Evolutionary conservation across 2,113 vertebrate genomes (phyloP).

Genomic region (Lanius collurio): DNA sequence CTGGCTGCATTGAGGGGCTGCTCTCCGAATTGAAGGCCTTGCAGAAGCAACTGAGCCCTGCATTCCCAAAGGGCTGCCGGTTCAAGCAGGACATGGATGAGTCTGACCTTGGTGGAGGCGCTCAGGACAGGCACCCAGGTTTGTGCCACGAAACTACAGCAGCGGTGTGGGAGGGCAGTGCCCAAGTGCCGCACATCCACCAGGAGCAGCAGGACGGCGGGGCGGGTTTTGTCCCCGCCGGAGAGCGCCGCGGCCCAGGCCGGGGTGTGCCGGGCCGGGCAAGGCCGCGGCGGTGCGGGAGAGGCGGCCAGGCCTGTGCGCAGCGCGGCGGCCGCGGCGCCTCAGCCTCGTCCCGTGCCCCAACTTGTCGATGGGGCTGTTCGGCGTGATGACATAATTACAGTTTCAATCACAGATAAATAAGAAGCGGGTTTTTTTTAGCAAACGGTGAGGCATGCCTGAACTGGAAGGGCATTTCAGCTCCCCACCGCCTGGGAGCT

Average conservation of each 20-base stretch:
- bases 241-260: fast-evolving
- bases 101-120: fast-evolving
- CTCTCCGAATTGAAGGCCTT: fast-evolving
- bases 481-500: conserved; percentile 46
- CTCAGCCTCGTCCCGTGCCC: conserved; percentile 3
- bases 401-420: conserved; percentile 74
- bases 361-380: conserved; percentile 39
- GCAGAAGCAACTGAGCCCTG: fast-evolving
- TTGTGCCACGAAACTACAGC: fast-evolving
- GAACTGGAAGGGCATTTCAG: conserved; percentile 67
- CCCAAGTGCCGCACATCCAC: fast-evolving
- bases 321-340: not conserved
- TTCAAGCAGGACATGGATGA: fast-evolving
- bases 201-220: fast-evolving
- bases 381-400: conserved; percentile 68
- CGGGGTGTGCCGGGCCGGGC: fast-evolving
- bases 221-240: fast-evolving
- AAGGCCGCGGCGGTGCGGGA: fast-evolving
- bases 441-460: conserved; percentile 57
- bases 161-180: fast-evolving
- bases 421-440: conserved; percentile 54
- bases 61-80: no score
- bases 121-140: fast-evolving
- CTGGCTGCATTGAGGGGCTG: fast-evolving
- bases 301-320: no score